Evolutionary conservation across 2,888 invertebrate species (phyloP), one percentile per base, ranked within the genome.

Genomic region (Drosophila sordidapex): DNA sequence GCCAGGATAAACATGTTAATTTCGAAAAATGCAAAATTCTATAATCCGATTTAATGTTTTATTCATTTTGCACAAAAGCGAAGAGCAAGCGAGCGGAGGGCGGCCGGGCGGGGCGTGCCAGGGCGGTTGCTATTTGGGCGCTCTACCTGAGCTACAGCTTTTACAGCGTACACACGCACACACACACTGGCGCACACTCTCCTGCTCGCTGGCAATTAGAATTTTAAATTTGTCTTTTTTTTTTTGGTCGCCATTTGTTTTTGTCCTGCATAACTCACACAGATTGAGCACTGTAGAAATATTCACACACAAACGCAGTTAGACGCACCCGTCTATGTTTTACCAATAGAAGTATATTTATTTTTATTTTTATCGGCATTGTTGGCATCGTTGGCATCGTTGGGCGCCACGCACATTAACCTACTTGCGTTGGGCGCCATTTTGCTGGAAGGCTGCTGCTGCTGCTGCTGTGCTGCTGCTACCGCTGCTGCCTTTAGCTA

Each of bases 11-110:
- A 87, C 90, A 87, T 87, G 87, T 87, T 87, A 90, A 87, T 87
- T 87, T 87, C 76, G 75, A 86, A 88, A 87, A 87, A 90, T 87
- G 90, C 88, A 83, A 87, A 87, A 83, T 90, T 87, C 88, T 90
- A 89, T 90, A 87, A 89, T 87, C 87, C 90, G 90, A 88, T 87
- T 87, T 87, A 89, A 87, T 90, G 90, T 87, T 90, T 87, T 87
- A 87, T 87, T 87, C 87, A 87, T 87, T 90, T 86, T 83, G 79
- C 81, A 80, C 79, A 80, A 74, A 81, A 62, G 69, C 77, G 62
- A 73, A 63, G 59, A 75, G 67, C 64, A 64, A 51, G 70, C 66
- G 62, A 63, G 64, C 38, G 48, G 48, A 0, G 15, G 25, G 48
- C 31, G 43, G 48, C 7, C 31, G 36, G 46, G 21, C 27, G 15